Conservation (phyloP, 2,888 invertebrate species). For the Amiota communis region DNA sequence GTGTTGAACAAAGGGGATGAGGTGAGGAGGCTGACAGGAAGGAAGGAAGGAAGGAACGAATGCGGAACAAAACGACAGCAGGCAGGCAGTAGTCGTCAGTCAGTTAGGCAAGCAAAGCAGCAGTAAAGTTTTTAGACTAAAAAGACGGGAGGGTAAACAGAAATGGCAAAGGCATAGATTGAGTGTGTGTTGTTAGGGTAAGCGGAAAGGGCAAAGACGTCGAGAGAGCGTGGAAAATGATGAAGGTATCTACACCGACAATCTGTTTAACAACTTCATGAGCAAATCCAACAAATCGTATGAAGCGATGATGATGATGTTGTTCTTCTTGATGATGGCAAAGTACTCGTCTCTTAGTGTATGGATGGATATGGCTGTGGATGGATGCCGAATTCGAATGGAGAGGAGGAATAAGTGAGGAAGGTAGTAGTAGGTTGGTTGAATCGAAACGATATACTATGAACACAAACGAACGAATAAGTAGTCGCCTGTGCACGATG, state of each 20-base stretch:
- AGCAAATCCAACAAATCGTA: conserved; percentile 72
- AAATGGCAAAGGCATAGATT: conserved; percentile 38
- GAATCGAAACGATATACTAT: not conserved
- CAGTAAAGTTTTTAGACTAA: conserved; percentile 37
- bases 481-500: too few relatives aligned
- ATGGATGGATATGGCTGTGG: conserved; percentile 31
- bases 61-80: too few relatives aligned
- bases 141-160: conserved; percentile 16
- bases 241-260: conserved; percentile 71
- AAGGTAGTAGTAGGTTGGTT: not conserved
- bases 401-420: not conserved
- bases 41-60: too few relatives aligned
- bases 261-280: conserved; percentile 72
- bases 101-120: conserved; percentile 35
- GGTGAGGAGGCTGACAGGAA: conserved; percentile 46
- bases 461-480: too few relatives aligned
- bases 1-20: not conserved
- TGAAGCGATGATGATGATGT: conserved; percentile 58
- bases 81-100: too few relatives aligned
- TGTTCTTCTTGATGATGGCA: conserved; percentile 30
- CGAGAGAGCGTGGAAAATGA: conserved; percentile 52
- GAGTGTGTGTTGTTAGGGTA: conserved; percentile 28
- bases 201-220: conserved; percentile 22
- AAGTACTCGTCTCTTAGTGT: conserved; percentile 28
- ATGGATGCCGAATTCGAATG: conserved; percentile 31